These are phyloP conservation scores for Cryptophagus acutangulus DNA, from an alignment of 2,888 invertebrate species.

Conservation along the genomic window DNA sequence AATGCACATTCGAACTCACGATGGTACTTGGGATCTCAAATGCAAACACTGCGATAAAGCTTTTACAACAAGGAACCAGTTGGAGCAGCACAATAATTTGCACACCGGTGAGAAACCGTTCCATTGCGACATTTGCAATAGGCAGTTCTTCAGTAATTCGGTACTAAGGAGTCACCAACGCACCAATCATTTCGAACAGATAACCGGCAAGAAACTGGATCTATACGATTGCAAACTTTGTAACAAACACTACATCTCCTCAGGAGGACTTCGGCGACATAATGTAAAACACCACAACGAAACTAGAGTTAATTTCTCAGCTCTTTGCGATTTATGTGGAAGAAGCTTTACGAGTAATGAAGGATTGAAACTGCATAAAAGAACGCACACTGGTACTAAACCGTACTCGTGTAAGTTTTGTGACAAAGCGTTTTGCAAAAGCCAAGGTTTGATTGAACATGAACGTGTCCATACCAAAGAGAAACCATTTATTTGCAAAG, in stretches of 20 bases:
- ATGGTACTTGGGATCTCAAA: conserved; percentile 28
- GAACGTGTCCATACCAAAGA: conserved; percentile 59
- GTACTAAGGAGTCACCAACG: conserved; percentile 35
- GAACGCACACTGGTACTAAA: conserved; percentile 37
- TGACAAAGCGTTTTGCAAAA: conserved; percentile 33
- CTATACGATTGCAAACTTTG: conserved; percentile 35
- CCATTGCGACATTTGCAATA: conserved; percentile 38
- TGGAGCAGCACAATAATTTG: conserved; percentile 36
- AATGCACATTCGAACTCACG: conserved; percentile 30
- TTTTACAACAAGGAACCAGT: conserved; percentile 29
- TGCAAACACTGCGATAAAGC: conserved; percentile 38
- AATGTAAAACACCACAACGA: conserved; percentile 38
- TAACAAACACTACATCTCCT: conserved; percentile 35
- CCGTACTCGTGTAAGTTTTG: conserved; percentile 36
- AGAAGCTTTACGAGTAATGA: conserved; percentile 38
- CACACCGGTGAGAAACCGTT: conserved; percentile 38
- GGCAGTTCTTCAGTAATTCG: conserved; percentile 34
- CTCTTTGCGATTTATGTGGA: conserved; percentile 34
- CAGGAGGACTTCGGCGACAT: conserved; percentile 38
- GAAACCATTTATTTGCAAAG: conserved; percentile 57
- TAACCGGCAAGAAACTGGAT: conserved; percentile 39
- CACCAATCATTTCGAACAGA: conserved; percentile 38
- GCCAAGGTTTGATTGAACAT: conserved; percentile 47
- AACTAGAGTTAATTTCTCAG: conserved; percentile 28
- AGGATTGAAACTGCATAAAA: conserved; percentile 39